Conservation (phyloP, 2,113 vertebrate species). For the Variabilichromis moorii region DNA sequence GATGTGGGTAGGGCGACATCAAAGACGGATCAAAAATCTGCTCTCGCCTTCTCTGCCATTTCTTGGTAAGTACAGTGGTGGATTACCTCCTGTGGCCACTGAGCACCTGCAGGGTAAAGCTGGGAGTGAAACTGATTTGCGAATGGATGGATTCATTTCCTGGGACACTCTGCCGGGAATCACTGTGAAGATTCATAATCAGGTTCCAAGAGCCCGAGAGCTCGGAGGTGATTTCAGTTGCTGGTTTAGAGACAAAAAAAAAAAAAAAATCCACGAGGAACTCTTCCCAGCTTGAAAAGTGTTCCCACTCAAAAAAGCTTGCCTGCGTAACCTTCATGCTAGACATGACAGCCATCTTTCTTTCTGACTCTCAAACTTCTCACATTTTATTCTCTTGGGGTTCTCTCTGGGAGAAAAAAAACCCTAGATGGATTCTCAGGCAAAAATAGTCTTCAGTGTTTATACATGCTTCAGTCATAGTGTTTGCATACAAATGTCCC, state of each 20-base stretch:
- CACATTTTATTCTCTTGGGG: neutral
- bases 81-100: neutral
- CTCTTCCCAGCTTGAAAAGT: neutral
- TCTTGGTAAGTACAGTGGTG: neutral
- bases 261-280: neutral
- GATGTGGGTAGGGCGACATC: neutral
- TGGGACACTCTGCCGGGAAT: neutral
- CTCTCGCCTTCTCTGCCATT: neutral
- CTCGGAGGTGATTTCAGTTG: neutral
- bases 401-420: neutral
- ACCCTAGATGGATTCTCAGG: neutral
- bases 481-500: neutral
- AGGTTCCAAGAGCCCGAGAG: neutral
- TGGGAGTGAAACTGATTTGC: neutral
- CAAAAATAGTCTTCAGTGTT: neutral
- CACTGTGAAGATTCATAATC: neutral
- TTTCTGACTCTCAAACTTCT: neutral
- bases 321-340: neutral
- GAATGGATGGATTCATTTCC: slow-evolving; percentile 1
- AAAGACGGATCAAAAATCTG: slow-evolving; percentile 33
- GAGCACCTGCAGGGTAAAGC: slow-evolving; percentile 1
- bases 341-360: neutral
- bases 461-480: neutral
- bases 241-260: neutral
- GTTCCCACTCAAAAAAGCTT: neutral